These are phyloP conservation scores for Ichneumoninae sp. DNA, from an alignment of 2,888 invertebrate species.

Conservation along the genomic window DNA sequence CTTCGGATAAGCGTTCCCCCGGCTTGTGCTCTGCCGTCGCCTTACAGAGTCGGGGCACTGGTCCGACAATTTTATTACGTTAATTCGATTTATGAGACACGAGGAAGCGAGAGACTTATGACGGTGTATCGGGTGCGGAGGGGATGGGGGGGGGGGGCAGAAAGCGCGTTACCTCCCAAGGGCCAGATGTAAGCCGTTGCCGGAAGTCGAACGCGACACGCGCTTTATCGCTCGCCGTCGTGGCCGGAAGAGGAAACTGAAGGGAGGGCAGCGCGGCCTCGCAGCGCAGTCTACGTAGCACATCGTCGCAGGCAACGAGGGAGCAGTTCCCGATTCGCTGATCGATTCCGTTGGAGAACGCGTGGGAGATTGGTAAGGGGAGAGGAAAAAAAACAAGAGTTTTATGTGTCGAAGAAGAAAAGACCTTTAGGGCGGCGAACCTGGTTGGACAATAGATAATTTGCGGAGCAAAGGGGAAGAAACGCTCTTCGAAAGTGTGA, in stretches of 20 bases:
- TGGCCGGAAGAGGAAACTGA: constrained; percentile 11
- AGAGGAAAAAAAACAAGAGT: neutral
- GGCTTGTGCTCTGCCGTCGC: neutral
- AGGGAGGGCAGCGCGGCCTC: neutral
- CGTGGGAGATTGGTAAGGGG: neutral
- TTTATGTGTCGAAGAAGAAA: constrained; percentile 14
- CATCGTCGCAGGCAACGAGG: constrained; percentile 11
- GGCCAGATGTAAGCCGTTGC: constrained; percentile 34
- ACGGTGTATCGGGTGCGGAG: constrained; percentile 1
- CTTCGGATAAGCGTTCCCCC: neutral
- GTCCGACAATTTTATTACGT: constrained; percentile 73
- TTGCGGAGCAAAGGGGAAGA: neutral
- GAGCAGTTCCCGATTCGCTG: constrained; percentile 9
- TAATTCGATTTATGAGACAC: constrained; percentile 71
- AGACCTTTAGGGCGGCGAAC: neutral
- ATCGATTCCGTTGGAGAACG: constrained; percentile 28
- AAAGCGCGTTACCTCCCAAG: constrained; percentile 20
- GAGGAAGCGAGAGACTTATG: constrained; percentile 7
- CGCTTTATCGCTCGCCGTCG: constrained; percentile 33
- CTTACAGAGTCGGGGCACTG: constrained; percentile 26
- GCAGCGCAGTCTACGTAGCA: neutral
- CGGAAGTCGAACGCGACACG: constrained; percentile 35
- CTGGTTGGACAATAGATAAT: neutral
- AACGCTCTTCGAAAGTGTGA: neutral
- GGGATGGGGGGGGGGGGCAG: neutral